Percentiles rank a stretch among this genome's conserved stretches.
phyloP scores from a whole-genome alignment of 2,113 vertebrate species.

The Monarcha castaneiventris region DNA sequence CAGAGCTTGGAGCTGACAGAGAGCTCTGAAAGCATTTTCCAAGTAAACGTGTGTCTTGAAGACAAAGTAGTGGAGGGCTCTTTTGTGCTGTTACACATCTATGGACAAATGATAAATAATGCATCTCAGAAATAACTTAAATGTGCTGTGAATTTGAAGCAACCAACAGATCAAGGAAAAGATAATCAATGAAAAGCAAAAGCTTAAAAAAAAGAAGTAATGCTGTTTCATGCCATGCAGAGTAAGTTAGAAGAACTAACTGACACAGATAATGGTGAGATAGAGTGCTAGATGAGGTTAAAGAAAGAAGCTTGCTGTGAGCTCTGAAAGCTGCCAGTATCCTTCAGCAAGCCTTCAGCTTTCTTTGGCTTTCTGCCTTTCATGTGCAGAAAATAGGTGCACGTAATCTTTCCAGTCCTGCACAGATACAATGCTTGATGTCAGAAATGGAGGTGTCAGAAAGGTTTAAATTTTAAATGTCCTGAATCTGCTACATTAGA shows the following conservation, averaged over 20 bases:
- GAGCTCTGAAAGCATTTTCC: background rate
- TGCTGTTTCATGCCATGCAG: background rate
- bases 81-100: background rate
- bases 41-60: background rate
- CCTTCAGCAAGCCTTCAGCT: background rate
- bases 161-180: background rate
- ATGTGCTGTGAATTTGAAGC: background rate
- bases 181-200: background rate
- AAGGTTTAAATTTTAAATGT: background rate
- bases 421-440: background rate
- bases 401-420: background rate
- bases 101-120: background rate
- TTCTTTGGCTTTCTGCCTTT: background rate
- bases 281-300: background rate
- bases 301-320: background rate
- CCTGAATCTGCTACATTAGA: background rate
- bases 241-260: background rate
- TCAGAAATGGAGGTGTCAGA: background rate
- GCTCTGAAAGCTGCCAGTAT: background rate
- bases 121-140: background rate
- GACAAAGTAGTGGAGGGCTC: background rate
- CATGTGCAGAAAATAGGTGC: background rate
- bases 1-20: background rate
- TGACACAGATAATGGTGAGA: accelerated
- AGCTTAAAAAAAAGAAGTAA: background rate